These are phyloP conservation scores for Ceriagrion tenellum DNA, from an alignment of 2,888 invertebrate species.

Conservation along the genomic window DNA sequence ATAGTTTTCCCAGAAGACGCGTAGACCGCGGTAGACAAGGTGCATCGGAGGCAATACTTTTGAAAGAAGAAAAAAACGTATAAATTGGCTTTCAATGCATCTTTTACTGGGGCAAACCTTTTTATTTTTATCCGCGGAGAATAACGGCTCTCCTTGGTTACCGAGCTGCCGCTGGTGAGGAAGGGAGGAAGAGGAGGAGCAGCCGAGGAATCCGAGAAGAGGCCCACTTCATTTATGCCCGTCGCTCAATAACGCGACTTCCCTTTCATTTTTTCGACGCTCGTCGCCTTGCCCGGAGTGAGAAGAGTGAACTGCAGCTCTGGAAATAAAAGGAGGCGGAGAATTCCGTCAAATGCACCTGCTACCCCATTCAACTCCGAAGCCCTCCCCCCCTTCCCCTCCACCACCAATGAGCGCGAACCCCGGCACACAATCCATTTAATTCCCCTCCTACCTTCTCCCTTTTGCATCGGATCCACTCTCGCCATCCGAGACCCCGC, in stretches of 20 bases:
- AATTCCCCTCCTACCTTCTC: background rate
- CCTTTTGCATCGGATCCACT: slow-evolving; percentile 20
- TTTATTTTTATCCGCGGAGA: background rate
- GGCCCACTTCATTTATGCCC: background rate
- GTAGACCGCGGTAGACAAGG: background rate
- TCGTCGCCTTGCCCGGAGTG: background rate
- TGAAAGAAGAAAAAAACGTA: background rate
- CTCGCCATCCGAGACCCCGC: background rate
- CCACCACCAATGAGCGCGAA: background rate
- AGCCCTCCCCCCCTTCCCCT: background rate
- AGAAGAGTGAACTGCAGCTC: background rate
- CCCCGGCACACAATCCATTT: background rate
- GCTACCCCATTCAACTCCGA: background rate
- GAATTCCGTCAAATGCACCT: slow-evolving; percentile 24
- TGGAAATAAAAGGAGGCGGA: background rate
- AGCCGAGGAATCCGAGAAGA: background rate
- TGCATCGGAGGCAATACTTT: background rate
- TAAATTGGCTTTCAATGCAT: background rate
- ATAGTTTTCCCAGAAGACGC: too few relatives aligned
- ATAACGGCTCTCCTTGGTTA: background rate
- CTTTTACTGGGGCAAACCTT: background rate
- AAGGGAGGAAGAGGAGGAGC: background rate
- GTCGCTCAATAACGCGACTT: slow-evolving; percentile 32
- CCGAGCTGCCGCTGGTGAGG: background rate
- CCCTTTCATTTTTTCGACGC: slow-evolving; percentile 6